Base-by-base conservation (phyloP, 2,888 invertebrate species). In the Petrophora chlorosata region DNA sequence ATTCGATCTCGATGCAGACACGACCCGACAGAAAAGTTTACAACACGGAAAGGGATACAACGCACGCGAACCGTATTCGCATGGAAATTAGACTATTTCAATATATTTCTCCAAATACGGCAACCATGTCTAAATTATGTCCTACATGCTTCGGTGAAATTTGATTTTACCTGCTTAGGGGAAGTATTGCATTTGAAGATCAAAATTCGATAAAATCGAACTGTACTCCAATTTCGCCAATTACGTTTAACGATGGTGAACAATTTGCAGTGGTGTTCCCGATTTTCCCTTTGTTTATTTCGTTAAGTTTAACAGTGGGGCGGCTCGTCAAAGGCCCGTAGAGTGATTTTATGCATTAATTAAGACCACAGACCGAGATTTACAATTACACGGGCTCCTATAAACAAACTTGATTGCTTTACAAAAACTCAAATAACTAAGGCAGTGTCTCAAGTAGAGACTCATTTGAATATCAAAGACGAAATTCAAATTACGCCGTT, bases 401-500 rank as follows among this genome's bases (percentile, higher is more conserved):
- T 90, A 89, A 89, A 89, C 89, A 89, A 89, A 87, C 86, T 89
- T 86, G 89, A 90, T 89, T 88, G 88, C 88, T 88, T 89, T 89
- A 90, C 88, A 90, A 90, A 90, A 90, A 89, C 86, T 88, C 87
- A 83, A 89, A 88, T 90, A 89, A 87, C 88, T 89, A 86, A 88
- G 88, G 85, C 88, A 87, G 79, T 89, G 90, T 90, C 89, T 89
- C 87, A 89, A 90, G 89, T 87, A 85, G 83, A 79, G 84, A 76
- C 79, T 88, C 86, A 90, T 90, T 90, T 89, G 81, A 89, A 90
- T 90, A 88, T 89, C 90, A 90, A 90, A 90, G 90, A 83, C 89
- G 76, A 87, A 89, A 89, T 90, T 89, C 86, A 89, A 90, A 90
- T 90, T 87, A 86, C 86, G 76, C 72, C 89, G 89, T 88, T 90